Evolutionary conservation across 2,113 vertebrate genomes (phyloP), one percentile per base, ranked within the genome.

Genomic region (Syngnathus scovelli): DNA sequence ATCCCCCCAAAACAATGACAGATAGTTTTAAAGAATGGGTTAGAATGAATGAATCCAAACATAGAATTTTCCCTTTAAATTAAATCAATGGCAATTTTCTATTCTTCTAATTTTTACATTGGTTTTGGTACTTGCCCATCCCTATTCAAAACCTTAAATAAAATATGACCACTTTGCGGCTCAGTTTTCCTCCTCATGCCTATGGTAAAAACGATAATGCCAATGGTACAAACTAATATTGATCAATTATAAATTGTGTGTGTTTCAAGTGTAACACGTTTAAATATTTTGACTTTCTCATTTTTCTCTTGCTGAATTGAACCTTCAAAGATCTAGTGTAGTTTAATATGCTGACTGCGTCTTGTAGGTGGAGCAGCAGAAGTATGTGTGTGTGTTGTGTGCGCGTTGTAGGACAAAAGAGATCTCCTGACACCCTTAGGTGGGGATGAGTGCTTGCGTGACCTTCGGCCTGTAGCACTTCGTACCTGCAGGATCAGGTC

Each of bases 281-380:
- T 18, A 48, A 48, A 15, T 15, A 48, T 6, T 48, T 48, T 48
- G 60, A 13, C 60, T 33, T 56, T 33, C 0, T 15, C 55, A 6
- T 33, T 16, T 58, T 13, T 58, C 33, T 48, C 1, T 58, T 36
- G 55, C 15, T 58, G 27, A 55, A 41, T 36, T 5, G 19, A 43
- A 43, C 38, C n/a, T 23, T 13, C 41, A 23, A 61, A 39, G 21
- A 43, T 21, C 15, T 4, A 8, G 15, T 59, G 10, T 4, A 8
- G 3, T 8, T 13, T 13, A 21, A 7, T 15, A 62, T 44, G 27
- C 60, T 7, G 10, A 18, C 43, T 66, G 11, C n/a, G 43, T 6
- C 61, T 27, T 15, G 65, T 75, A 68, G 83, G 78, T 60, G 83
- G 84, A 71, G 81, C 54, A 61, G 41, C 61, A 21, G 43, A 70